phyloP scores from a whole-genome alignment of 2,888 invertebrate genomes.

The Pristionchus maxplancki region DNA sequence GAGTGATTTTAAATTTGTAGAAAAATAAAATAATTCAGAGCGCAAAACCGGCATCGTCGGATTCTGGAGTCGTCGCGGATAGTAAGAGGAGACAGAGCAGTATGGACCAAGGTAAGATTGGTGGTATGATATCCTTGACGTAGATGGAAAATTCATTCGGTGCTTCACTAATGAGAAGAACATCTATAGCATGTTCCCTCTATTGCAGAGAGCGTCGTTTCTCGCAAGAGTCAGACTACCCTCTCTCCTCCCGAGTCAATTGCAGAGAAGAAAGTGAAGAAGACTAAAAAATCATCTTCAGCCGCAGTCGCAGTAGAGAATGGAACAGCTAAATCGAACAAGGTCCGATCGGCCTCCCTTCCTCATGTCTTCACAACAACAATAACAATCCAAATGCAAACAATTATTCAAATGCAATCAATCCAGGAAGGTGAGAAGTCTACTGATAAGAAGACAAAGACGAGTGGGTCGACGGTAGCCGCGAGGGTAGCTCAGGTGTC shows the following conservation, averaged over 20 bases:
- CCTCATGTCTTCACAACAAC: background rate
- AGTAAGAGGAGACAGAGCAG: slow-evolving; percentile 30
- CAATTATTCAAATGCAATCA: background rate
- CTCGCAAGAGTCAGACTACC: slow-evolving; percentile 22
- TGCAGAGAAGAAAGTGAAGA: slow-evolving; percentile 41
- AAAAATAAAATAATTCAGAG: too few species aligned
- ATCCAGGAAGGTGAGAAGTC: slow-evolving; percentile 39
- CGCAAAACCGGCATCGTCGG: slow-evolving; percentile 26
- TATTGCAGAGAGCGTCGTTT: slow-evolving; percentile 7
- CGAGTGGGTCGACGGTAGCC: background rate
- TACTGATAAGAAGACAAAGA: background rate
- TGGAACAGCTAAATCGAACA: background rate
- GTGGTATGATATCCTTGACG: background rate
- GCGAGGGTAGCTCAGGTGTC: slow-evolving; percentile 24
- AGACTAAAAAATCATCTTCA: slow-evolving; percentile 34
- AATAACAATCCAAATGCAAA: slow-evolving; percentile 27
- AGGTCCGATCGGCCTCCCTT: slow-evolving; percentile 34
- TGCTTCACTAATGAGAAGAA: too few species aligned
- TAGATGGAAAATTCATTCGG: background rate
- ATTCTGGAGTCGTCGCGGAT: slow-evolving; percentile 43
- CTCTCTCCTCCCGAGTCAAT: slow-evolving; percentile 42
- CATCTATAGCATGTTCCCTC: too few species aligned
- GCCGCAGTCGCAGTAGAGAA: background rate
- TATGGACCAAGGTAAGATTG: slow-evolving; percentile 25
- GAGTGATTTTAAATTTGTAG: too few species aligned